A percentile compares a stretch with the other conserved stretches of the same genome.
Conservation (phyloP, 2,888 invertebrate species). For the Stegophylla sp. region DNA sequence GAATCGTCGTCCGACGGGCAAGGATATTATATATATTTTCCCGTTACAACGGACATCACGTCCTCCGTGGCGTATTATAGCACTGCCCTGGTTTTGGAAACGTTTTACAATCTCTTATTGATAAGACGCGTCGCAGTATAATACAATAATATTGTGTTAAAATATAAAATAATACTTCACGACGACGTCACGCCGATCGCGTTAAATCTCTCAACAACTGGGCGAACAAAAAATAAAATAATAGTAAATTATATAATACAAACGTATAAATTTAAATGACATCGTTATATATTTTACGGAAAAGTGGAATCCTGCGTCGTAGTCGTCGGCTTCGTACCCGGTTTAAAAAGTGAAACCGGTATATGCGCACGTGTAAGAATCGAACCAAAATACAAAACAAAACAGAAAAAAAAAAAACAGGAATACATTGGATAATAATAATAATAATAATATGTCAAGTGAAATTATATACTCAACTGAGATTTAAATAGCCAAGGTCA, state of each 20-base stretch:
- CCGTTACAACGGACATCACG: too few species aligned
- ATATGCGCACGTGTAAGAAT: not conserved
- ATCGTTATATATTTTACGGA: not conserved
- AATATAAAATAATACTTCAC: too few species aligned
- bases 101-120: too few species aligned
- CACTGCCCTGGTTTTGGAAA: too few species aligned
- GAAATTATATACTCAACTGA: slow-evolving; percentile 1
- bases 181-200: not conserved
- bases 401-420: too few species aligned
- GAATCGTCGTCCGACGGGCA: too few species aligned
- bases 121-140: too few species aligned
- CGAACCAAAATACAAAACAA: not conserved
- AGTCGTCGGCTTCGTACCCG: not conserved
- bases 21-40: too few species aligned
- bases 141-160: too few species aligned
- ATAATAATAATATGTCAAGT: slow-evolving; percentile 15
- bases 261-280: too few species aligned
- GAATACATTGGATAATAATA: slow-evolving; percentile 25
- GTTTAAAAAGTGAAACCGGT: slow-evolving; percentile 46
- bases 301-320: slow-evolving; percentile 17
- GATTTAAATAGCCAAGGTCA: slow-evolving; percentile 9
- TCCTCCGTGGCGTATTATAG: too few species aligned
- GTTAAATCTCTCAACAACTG: not conserved
- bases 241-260: not conserved
- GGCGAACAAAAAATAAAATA: not conserved